Conservation (phyloP, 1,140 invertebrate genomes). For the Drosophila nigrodunni region DNA sequence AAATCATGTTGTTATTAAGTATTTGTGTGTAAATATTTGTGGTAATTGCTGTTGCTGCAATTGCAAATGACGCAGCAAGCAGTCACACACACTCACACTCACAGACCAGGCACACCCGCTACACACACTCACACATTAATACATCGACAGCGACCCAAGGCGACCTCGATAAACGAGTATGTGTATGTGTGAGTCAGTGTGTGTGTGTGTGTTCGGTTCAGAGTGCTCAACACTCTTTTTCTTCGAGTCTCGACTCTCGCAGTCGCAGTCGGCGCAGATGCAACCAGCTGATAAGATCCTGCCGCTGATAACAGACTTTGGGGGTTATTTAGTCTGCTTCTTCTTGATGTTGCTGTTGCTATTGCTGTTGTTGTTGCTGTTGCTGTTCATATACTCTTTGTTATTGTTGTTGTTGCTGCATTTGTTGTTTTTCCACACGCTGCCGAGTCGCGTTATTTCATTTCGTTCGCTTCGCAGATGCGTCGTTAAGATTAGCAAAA, state of each 20-base stretch:
- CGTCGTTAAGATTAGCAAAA: slow-evolving; percentile 76
- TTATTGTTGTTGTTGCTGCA: slow-evolving; percentile 42
- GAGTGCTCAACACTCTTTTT: slow-evolving; percentile 19
- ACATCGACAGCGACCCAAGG: slow-evolving; percentile 28
- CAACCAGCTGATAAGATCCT: slow-evolving; percentile 75
- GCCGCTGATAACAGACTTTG: slow-evolving; percentile 70
- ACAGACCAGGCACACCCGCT: slow-evolving; percentile 8
- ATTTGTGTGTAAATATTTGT: slow-evolving; percentile 14
- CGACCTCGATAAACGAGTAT: slow-evolving; percentile 49
- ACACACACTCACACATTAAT: slow-evolving; percentile 6
- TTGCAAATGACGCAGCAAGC: slow-evolving; percentile 64
- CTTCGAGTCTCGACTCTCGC: not conserved
- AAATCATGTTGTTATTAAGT: slow-evolving; percentile 40
- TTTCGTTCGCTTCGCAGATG: slow-evolving; percentile 77
- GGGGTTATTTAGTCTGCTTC: slow-evolving; percentile 40
- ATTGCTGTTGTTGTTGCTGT: slow-evolving; percentile 8
- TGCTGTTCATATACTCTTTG: slow-evolving; percentile 1
- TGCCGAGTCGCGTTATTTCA: slow-evolving; percentile 71
- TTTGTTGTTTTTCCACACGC: slow-evolving; percentile 59
- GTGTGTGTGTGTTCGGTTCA: slow-evolving; percentile 4
- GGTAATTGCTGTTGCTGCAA: slow-evolving; percentile 45
- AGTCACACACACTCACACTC: slow-evolving; percentile 22
- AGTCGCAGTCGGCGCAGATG: slow-evolving; percentile 45
- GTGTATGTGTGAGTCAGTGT: not conserved
- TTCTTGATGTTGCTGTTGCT: not conserved